Conservation (phyloP, 2,888 invertebrate species). For the Eubasilissa splendida region DNA sequence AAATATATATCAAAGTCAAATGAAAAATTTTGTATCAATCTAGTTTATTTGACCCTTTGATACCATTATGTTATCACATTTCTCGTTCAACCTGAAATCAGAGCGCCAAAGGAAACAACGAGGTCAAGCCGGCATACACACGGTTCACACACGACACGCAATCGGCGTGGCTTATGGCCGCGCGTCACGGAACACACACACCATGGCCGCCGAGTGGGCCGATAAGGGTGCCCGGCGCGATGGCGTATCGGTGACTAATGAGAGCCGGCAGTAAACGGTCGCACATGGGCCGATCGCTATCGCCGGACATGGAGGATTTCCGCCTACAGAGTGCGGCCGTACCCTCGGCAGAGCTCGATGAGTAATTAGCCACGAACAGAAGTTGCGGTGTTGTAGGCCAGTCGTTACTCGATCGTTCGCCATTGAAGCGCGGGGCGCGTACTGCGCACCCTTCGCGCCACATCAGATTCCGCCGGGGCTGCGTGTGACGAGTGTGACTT, state of each 20-base stretch:
- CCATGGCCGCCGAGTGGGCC: neutral
- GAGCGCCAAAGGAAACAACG: neutral
- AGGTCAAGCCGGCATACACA: neutral
- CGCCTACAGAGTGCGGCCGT: conserved; percentile 54
- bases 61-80: too few species aligned
- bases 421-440: conserved; percentile 1
- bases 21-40: too few species aligned
- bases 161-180: conserved; percentile 9
- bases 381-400: too few species aligned
- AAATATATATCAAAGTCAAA: too few species aligned
- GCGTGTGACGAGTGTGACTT: too few species aligned
- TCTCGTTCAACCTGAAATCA: neutral
- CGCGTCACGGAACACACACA: conserved; percentile 6
- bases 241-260: conserved; percentile 50
- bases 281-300: conserved; percentile 62
- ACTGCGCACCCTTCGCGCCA: neutral
- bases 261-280: conserved; percentile 61
- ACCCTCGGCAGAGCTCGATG: conserved; percentile 15
- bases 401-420: neutral
- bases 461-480: too few species aligned
- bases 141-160: neutral
- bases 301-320: conserved; percentile 60
- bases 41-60: too few species aligned
- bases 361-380: conserved; percentile 26
- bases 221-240: conserved; percentile 16